phyloP scores from a whole-genome alignment of 2,113 vertebrate species.

The Sinosuthora webbiana region DNA sequence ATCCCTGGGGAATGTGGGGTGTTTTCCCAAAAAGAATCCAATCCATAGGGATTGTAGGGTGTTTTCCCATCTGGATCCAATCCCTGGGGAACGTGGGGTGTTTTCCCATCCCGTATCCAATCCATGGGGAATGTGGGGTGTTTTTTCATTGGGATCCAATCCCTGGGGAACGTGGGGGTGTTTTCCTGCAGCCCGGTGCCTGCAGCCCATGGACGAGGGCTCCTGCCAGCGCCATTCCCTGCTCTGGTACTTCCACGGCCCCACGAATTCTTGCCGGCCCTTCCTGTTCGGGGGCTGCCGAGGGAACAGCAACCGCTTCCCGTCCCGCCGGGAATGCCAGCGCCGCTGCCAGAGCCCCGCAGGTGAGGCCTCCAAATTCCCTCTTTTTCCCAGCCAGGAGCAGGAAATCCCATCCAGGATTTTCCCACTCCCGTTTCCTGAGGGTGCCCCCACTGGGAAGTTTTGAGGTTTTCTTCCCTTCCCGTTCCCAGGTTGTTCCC shows the following conservation, averaged over 20 bases:
- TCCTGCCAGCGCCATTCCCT: conserved; percentile 76
- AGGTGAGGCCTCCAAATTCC: neutral
- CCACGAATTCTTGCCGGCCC: conserved; percentile 74
- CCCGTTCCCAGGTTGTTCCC: neutral
- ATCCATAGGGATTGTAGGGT: neutral
- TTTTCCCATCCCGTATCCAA: neutral
- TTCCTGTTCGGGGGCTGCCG: conserved; percentile 86
- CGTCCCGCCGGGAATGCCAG: conserved; percentile 73
- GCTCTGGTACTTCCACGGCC: conserved; percentile 83
- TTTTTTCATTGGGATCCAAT: neutral
- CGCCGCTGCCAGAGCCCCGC: conserved; percentile 43
- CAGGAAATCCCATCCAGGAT: neutral
- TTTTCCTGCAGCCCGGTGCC: conserved; percentile 66
- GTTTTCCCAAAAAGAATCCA: neutral
- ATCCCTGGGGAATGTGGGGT: neutral
- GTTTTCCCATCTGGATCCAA: neutral
- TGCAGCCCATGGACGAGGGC: conserved; percentile 83
- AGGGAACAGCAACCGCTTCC: conserved; percentile 84
- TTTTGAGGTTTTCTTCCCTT: neutral
- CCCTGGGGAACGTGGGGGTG: rapidly evolving
- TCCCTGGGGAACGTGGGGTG: neutral
- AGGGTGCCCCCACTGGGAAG: neutral
- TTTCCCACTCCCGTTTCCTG: rapidly evolving
- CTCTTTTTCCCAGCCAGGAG: neutral
- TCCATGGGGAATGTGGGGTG: neutral